Evolutionary conservation across 2,797 vertebrate genomes (phyloP).

Genomic region (Fratercula arctica): DNA sequence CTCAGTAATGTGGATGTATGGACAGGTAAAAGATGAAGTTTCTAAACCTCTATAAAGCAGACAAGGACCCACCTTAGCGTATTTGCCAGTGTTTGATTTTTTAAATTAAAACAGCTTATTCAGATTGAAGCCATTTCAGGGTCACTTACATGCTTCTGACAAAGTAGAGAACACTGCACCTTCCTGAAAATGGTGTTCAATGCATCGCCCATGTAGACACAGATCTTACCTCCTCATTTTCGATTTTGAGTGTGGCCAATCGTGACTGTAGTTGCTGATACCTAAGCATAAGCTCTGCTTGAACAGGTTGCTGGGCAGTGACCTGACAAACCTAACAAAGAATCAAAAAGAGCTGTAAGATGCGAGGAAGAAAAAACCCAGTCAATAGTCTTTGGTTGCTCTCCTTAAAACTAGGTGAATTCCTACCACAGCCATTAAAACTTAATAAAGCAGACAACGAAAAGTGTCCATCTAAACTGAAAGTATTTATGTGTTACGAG

Average conservation of each 20-base stretch:
- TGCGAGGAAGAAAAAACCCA: background rate
- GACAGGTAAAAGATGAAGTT: background rate
- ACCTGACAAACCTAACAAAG: constrained; percentile 89
- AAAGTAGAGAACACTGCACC: background rate
- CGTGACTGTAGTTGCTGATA: constrained; percentile 97
- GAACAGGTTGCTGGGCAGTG: constrained; percentile 92
- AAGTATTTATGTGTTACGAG: background rate
- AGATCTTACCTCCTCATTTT: constrained; percentile 93
- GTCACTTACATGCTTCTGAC: background rate
- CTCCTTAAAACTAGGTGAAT: background rate
- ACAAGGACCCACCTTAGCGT: background rate
- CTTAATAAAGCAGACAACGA: background rate
- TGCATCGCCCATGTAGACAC: background rate
- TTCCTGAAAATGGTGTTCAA: background rate
- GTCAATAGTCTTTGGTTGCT: background rate
- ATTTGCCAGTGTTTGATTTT: background rate
- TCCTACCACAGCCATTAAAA: background rate
- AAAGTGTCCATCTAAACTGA: background rate
- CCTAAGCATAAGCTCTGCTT: constrained; percentile 92
- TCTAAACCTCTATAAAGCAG: background rate
- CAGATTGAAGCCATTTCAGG: background rate
- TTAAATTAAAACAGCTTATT: background rate
- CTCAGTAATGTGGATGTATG: background rate
- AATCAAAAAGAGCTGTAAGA: constrained; percentile 40
- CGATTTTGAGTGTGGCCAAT: constrained; percentile 93